Percentiles rank a stretch among this genome's conserved stretches.
These are phyloP conservation scores for Zapus hudsonius DNA, from an alignment of 2,113 vertebrate genomes.

Conservation along the genomic window DNA sequence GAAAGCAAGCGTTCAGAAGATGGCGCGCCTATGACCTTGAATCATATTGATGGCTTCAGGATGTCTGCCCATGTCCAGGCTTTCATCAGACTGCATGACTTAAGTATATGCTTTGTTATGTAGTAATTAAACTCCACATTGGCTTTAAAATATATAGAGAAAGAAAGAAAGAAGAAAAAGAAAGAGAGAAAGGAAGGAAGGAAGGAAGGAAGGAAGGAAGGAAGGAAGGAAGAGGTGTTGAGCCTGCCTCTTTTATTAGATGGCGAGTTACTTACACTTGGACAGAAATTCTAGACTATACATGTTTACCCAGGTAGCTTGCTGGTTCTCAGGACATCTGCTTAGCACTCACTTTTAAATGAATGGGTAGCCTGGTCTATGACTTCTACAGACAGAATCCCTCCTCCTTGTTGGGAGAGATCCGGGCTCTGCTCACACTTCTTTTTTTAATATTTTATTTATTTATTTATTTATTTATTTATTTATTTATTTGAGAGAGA, in stretches of 20 bases:
- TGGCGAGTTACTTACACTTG: not conserved
- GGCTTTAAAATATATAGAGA: not conserved
- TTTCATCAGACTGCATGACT: not conserved
- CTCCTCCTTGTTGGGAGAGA: not conserved
- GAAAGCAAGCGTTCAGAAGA: not conserved
- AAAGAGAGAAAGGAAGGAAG: too few relatives aligned
- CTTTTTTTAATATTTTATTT: too few relatives aligned
- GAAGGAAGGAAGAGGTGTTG: not conserved
- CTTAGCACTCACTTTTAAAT: constrained; percentile 39
- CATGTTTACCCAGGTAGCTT: not conserved
- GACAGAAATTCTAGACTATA: not conserved
- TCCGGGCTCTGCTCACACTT: not conserved
- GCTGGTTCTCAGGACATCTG: not conserved
- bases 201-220: too few relatives aligned
- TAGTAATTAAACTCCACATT: not conserved
- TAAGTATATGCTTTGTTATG: not conserved
- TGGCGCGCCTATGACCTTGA: not conserved
- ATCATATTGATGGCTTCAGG: not conserved
- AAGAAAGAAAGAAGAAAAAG: too few relatives aligned
- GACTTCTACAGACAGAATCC: not conserved
- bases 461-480: too few relatives aligned
- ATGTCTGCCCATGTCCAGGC: not conserved
- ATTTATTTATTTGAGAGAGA: too few relatives aligned
- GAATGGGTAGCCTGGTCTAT: constrained; percentile 26
- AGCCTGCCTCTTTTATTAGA: not conserved